These are phyloP conservation scores for Formica selysi DNA, from an alignment of 1,140 invertebrate species.

Conservation along the genomic window DNA sequence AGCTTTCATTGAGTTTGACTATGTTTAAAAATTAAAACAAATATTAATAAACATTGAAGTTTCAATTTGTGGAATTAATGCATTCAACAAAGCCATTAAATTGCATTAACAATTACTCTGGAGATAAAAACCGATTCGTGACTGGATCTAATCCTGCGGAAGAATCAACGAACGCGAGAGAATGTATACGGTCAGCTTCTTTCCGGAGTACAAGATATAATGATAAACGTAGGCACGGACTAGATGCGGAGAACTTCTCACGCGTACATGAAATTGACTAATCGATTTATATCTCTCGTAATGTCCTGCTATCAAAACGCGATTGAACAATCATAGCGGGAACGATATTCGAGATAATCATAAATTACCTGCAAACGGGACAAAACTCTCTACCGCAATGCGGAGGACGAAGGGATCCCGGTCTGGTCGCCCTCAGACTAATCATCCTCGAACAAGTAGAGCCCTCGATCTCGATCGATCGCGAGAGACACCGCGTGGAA, in stretches of 20 bases:
- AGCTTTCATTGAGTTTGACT: not conserved
- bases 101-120: not conserved
- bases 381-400: slow-evolving; percentile 82
- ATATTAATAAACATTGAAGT: not conserved
- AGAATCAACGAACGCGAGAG: not conserved
- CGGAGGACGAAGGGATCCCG: slow-evolving; percentile 74
- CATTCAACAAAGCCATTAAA: not conserved
- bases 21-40: not conserved
- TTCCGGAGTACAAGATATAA: not conserved
- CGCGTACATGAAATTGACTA: not conserved
- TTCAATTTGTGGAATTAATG: not conserved
- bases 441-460: slow-evolving; percentile 72
- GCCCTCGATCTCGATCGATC: slow-evolving; percentile 45
- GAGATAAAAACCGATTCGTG: not conserved
- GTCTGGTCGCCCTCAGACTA: slow-evolving; percentile 73
- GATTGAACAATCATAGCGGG: not conserved
- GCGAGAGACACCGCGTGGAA: slow-evolving; percentile 57
- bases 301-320: not conserved
- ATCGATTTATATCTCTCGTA: not conserved
- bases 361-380: slow-evolving; percentile 81
- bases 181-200: not conserved
- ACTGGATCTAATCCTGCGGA: not conserved
- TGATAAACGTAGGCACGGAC: not conserved
- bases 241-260: not conserved
- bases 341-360: not conserved